These are phyloP conservation scores for Phaethornis superciliosus DNA, from an alignment of 2,113 vertebrate genomes.

Conservation along the genomic window DNA sequence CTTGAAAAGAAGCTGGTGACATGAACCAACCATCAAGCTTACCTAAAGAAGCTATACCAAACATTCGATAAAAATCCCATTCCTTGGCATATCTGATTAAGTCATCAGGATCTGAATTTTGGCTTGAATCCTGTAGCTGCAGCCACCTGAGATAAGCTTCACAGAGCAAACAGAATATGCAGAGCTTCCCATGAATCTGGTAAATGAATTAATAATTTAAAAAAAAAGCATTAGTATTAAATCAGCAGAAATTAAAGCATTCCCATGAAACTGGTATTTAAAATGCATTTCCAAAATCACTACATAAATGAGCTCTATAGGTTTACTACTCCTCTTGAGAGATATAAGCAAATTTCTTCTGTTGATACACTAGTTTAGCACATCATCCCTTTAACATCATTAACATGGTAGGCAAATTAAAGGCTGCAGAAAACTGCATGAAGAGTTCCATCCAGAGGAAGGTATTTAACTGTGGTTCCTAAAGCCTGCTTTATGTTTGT, in stretches of 20 bases:
- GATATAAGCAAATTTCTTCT: background rate
- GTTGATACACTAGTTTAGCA: background rate
- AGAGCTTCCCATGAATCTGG: slow-evolving; percentile 96
- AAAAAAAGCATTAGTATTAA: slow-evolving; percentile 3
- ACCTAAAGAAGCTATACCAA: slow-evolving; percentile 91
- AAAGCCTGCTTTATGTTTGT: background rate
- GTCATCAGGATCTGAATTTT: slow-evolving; percentile 87
- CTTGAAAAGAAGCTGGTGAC: background rate
- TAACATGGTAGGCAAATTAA: background rate
- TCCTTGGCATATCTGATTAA: slow-evolving; percentile 96
- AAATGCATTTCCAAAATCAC: background rate
- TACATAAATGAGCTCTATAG: background rate
- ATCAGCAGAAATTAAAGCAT: background rate
- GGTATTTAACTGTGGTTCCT: background rate
- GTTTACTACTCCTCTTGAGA: background rate
- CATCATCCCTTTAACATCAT: background rate
- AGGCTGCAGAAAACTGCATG: background rate
- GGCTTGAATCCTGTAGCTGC: slow-evolving; percentile 87
- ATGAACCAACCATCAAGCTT: slow-evolving; percentile 6
- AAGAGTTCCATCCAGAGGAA: background rate
- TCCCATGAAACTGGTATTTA: background rate
- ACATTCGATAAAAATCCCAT: slow-evolving; percentile 97
- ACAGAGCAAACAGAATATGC: slow-evolving; percentile 92
- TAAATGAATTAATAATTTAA: background rate
- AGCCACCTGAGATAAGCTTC: slow-evolving; percentile 96